Conservation (phyloP, 2,888 invertebrate genomes). For the Epistrophella euchroma region DNA sequence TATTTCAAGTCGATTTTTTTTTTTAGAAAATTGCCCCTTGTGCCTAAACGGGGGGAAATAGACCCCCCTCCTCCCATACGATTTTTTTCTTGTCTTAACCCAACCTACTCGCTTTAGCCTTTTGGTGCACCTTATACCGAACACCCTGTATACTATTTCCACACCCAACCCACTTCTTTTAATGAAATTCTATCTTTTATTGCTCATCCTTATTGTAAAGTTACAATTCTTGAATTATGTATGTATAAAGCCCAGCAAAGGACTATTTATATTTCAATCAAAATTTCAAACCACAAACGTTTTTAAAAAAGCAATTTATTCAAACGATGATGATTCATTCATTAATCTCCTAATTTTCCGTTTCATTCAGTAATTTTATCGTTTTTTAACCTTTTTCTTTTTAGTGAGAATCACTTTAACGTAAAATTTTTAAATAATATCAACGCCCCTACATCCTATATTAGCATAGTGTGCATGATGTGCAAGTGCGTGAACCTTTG, state of each 20-base stretch:
- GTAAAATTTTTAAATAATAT: not conserved
- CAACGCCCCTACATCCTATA: not conserved
- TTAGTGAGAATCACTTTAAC: not conserved
- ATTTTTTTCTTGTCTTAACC: too few relatives aligned
- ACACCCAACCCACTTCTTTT: too few relatives aligned
- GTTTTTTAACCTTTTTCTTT: not conserved
- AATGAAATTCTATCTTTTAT: not conserved
- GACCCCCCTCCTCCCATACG: too few relatives aligned
- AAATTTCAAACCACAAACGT: not conserved
- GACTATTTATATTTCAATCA: not conserved
- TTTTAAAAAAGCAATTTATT: not conserved
- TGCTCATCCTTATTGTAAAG: not conserved
- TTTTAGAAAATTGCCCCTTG: too few relatives aligned
- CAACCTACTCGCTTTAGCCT: too few relatives aligned
- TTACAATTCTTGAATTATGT: not conserved
- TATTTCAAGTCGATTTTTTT: too few relatives aligned
- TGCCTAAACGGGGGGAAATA: too few relatives aligned
- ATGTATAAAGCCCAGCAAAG: not conserved
- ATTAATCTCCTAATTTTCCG: not conserved
- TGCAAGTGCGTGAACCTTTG: conserved; percentile 59
- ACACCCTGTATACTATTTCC: too few relatives aligned
- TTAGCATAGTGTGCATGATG: not conserved
- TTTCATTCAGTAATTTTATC: too few relatives aligned
- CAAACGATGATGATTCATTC: not conserved
- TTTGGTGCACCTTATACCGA: too few relatives aligned